Evolutionary conservation across 2,797 vertebrate genomes (phyloP).

Genomic region (Sardinella longiceps): DNA sequence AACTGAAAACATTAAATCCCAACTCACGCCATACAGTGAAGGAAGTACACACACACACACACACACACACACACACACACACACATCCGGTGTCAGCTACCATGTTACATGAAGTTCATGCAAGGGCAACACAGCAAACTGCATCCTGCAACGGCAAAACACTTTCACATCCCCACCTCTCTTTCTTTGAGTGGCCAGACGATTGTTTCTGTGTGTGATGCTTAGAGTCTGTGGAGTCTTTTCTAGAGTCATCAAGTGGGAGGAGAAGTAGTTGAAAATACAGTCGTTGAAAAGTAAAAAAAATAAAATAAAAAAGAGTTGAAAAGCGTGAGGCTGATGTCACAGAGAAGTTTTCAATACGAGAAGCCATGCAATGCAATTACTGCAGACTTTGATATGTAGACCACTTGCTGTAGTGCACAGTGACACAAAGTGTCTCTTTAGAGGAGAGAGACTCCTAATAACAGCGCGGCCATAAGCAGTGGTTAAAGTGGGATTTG

Average conservation of each 20-base stretch:
- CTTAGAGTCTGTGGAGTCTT: slow-evolving; percentile 68
- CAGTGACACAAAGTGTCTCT: too few relatives aligned
- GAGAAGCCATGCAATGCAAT: background rate
- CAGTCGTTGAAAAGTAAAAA: background rate
- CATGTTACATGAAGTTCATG: background rate
- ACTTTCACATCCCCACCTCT: slow-evolving; percentile 66
- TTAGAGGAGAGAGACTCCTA: too few relatives aligned
- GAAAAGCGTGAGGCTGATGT: background rate
- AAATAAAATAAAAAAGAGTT: too few relatives aligned
- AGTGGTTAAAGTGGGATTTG: too few relatives aligned
- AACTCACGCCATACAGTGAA: background rate
- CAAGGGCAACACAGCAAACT: background rate
- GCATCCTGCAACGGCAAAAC: background rate
- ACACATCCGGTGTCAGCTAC: background rate
- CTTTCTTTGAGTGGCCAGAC: slow-evolving; percentile 68
- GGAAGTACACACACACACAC: background rate
- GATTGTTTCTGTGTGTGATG: slow-evolving; percentile 62
- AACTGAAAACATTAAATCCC: background rate
- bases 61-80: background rate
- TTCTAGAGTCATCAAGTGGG: slow-evolving; percentile 65
- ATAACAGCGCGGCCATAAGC: too few relatives aligned
- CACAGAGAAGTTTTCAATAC: background rate
- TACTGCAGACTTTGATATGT: background rate
- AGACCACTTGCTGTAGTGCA: too few relatives aligned
- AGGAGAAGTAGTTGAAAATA: slow-evolving; percentile 48